Percentiles rank a stretch among this genome's conserved stretches.
Evolutionary conservation across 2,113 vertebrate species (phyloP).

Genomic region (Chroicocephalus ridibundus): DNA sequence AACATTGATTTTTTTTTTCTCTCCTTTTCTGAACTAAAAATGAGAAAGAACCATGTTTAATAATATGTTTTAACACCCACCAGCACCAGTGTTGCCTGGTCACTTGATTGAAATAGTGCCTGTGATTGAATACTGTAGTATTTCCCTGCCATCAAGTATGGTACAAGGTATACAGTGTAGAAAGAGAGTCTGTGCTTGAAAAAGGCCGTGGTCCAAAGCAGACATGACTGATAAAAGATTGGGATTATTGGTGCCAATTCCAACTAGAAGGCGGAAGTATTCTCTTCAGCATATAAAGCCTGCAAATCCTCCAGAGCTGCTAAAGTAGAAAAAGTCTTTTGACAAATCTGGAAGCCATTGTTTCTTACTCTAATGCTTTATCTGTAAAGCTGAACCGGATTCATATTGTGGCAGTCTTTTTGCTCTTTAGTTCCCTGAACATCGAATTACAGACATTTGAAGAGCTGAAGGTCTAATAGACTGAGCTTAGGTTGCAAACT

Average conservation of each 20-base stretch:
- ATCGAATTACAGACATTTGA: not conserved
- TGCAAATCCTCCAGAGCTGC: not conserved
- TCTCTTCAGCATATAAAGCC: not conserved
- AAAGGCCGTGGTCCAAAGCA: not conserved
- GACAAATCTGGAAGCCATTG: not conserved
- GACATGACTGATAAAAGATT: not conserved
- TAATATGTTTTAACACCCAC: not conserved
- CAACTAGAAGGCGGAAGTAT: not conserved
- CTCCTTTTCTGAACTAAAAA: not conserved
- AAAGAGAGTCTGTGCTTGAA: not conserved
- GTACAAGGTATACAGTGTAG: not conserved
- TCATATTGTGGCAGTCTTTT: not conserved
- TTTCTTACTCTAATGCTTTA: not conserved
- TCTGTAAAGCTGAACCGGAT: not conserved
- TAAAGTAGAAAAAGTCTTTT: not conserved
- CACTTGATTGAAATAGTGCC: not conserved
- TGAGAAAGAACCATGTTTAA: not conserved
- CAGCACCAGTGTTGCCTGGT: not conserved
- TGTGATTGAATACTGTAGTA: not conserved
- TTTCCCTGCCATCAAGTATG: not conserved
- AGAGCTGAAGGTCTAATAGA: not conserved
- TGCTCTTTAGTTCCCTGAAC: not conserved
- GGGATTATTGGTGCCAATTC: not conserved
- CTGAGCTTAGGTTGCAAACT: not conserved
- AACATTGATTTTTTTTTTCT: not conserved